A percentile compares a stretch with the other conserved stretches of the same genome.
These are phyloP conservation scores for Vesta saturnalis DNA, from an alignment of 2,888 invertebrate species.

Conservation along the genomic window DNA sequence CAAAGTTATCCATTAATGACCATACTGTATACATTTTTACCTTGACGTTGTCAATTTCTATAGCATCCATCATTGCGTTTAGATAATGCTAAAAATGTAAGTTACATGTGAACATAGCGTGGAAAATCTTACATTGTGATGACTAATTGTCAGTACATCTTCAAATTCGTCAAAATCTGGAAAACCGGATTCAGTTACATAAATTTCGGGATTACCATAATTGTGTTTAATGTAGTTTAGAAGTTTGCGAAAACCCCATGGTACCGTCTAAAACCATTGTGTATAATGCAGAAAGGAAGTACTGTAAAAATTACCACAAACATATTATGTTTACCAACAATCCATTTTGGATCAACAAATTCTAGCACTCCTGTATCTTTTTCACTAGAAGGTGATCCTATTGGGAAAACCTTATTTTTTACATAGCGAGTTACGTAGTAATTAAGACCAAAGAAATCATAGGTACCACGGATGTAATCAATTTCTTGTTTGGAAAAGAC, in stretches of 20 bases:
- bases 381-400: slow-evolving; percentile 14
- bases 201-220: slow-evolving; percentile 30
- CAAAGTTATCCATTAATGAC: slow-evolving; percentile 72
- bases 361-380: slow-evolving; percentile 57
- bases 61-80: too few relatives aligned
- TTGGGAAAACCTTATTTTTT: slow-evolving; percentile 10
- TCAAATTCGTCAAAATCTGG: slow-evolving; percentile 54
- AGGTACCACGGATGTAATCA: slow-evolving; percentile 58
- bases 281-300: not conserved
- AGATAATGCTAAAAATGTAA: slow-evolving; percentile 71
- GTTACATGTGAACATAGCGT: too few relatives aligned
- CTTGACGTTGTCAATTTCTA: too few relatives aligned
- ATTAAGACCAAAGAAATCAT: slow-evolving; percentile 65
- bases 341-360: too few relatives aligned
- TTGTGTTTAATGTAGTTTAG: slow-evolving; percentile 59
- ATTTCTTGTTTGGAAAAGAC: slow-evolving; percentile 65
- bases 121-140: too few relatives aligned
- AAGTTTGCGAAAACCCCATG: too few relatives aligned
- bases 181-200: not conserved
- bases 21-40: too few relatives aligned
- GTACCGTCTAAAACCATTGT: too few relatives aligned
- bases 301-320: not conserved
- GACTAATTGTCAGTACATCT: too few relatives aligned
- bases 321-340: not conserved
- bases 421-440: slow-evolving; percentile 59